Conservation (phyloP, 1,140 invertebrate genomes). For the Chironomus tepperi region DNA sequence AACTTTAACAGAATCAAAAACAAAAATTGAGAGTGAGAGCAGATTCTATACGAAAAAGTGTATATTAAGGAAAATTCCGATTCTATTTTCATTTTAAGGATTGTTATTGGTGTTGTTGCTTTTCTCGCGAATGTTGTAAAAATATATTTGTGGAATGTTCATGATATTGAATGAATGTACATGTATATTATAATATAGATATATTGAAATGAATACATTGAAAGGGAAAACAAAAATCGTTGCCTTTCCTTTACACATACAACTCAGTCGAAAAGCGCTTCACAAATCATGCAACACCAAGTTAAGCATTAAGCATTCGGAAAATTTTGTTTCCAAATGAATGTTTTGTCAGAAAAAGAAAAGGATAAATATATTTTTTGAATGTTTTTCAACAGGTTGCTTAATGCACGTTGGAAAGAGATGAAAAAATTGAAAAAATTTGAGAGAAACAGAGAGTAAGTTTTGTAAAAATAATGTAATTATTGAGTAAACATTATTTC, state of each 20-base stretch:
- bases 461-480: no score
- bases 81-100: conserved; percentile 14
- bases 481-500: no score
- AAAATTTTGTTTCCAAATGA: neutral
- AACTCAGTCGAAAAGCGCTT: no score
- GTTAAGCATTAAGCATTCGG: no score
- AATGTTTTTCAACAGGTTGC: conserved; percentile 12
- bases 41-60: conserved; percentile 1
- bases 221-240: neutral
- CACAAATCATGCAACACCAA: no score
- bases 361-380: neutral
- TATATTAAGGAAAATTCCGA: neutral
- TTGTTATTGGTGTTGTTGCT: neutral
- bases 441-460: neutral
- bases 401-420: neutral
- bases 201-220: neutral
- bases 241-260: no score
- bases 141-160: neutral
- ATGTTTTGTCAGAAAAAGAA: neutral
- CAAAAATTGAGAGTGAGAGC: neutral
- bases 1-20: conserved; percentile 8
- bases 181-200: neutral
- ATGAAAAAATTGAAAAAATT: neutral
- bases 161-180: neutral
- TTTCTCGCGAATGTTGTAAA: neutral